These are phyloP conservation scores for Corvus cornix DNA, from an alignment of 2,113 vertebrate genomes.

Conservation along the genomic window DNA sequence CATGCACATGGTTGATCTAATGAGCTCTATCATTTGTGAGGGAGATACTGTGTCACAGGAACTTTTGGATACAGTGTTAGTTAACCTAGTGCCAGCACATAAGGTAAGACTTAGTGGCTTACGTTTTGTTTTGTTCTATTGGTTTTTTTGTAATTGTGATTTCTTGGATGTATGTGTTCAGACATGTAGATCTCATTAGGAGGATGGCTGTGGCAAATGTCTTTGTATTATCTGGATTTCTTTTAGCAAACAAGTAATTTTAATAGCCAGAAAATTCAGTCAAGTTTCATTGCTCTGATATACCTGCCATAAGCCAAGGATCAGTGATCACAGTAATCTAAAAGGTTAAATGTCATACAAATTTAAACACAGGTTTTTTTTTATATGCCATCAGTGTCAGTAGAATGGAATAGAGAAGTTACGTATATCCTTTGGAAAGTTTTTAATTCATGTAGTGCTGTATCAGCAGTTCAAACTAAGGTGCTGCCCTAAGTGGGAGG, in stretches of 20 bases:
- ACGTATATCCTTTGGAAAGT: not conserved
- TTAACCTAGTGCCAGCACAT: constrained; percentile 96
- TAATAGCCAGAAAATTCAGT: not conserved
- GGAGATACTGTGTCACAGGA: constrained; percentile 98
- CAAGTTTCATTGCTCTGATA: not conserved
- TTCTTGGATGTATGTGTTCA: not conserved
- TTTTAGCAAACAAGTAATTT: not conserved
- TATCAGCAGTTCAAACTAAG: not conserved
- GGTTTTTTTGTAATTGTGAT: not conserved
- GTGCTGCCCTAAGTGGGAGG: not conserved
- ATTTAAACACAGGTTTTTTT: not conserved
- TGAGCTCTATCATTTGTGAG: constrained; percentile 99
- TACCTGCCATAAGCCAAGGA: not conserved
- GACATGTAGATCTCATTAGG: not conserved
- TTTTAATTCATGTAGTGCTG: not conserved
- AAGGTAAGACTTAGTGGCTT: constrained; percentile 80
- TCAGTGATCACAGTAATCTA: not conserved
- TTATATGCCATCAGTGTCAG: fast-evolving
- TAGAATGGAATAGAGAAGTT: not conserved
- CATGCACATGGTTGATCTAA: constrained; percentile 99
- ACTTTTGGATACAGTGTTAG: constrained; percentile 94
- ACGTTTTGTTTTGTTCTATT: not conserved
- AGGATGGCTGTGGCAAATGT: not conserved
- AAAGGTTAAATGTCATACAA: not conserved
- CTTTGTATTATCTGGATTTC: not conserved